Percentiles rank a stretch among this genome's conserved stretches.
These are phyloP conservation scores for Mimachlamys varia DNA, from an alignment of 2,888 invertebrate species.

Conservation along the genomic window DNA sequence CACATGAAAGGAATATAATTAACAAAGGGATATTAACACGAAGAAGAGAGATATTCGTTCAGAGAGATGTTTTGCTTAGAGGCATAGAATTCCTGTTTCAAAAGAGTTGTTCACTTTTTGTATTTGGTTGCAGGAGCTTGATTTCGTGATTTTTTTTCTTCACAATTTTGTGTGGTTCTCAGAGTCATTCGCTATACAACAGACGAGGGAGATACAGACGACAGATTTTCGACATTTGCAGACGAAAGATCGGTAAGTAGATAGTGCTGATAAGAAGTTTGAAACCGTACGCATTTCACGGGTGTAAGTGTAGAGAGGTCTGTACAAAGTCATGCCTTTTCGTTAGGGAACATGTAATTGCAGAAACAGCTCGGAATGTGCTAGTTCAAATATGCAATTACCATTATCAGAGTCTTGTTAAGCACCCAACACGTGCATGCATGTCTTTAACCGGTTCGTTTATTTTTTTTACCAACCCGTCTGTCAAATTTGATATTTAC, in stretches of 20 bases:
- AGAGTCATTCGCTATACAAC: neutral
- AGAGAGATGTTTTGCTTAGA: neutral
- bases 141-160: neutral
- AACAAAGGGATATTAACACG: neutral
- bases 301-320: neutral
- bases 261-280: neutral
- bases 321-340: neutral
- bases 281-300: neutral
- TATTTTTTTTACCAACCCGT: neutral
- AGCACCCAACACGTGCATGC: slow-evolving; percentile 7
- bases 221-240: slow-evolving; percentile 28
- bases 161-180: neutral
- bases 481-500: slow-evolving; percentile 18
- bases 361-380: slow-evolving; percentile 25
- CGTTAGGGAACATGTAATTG: slow-evolving; percentile 13
- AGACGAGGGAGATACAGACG: neutral
- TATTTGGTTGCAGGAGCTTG: neutral
- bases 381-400: slow-evolving; percentile 9
- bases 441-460: slow-evolving; percentile 9
- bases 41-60: neutral
- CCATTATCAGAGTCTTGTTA: slow-evolving; percentile 20
- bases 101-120: neutral
- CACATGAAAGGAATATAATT: slow-evolving; percentile 18
- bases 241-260: slow-evolving; percentile 18
- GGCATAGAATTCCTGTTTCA: neutral